Evolutionary conservation across 2,113 vertebrate species (phyloP).

Genomic region (Amphiprion ocellaris): DNA sequence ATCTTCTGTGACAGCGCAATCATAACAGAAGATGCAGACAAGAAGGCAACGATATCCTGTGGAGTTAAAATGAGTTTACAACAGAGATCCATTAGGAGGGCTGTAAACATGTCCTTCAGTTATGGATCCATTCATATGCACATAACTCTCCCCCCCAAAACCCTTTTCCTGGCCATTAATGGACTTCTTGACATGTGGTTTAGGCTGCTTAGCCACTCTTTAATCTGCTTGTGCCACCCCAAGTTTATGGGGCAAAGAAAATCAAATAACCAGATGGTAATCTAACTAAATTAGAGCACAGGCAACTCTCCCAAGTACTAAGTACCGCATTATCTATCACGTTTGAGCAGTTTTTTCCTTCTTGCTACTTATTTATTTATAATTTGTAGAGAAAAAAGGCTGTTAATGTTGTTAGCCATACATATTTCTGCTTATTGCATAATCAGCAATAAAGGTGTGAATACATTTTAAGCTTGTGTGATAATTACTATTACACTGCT

Average conservation of each 20-base stretch:
- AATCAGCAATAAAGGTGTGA: conserved; percentile 12
- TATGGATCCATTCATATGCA: conserved; percentile 71
- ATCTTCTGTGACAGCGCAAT: conserved; percentile 54
- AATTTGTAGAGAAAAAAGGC: neutral
- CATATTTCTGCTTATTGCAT: neutral
- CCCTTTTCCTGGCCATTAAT: conserved; percentile 63
- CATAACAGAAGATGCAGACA: conserved; percentile 43
- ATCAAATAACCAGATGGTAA: conserved; percentile 82
- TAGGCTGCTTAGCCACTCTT: conserved; percentile 72
- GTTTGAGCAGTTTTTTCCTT: conserved; percentile 51
- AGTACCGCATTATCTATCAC: conserved; percentile 66
- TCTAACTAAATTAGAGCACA: conserved; percentile 75
- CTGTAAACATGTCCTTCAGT: conserved; percentile 71
- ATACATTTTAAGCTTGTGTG: neutral
- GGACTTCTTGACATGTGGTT: conserved; percentile 75
- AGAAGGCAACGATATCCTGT: conserved; percentile 40
- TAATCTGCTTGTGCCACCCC: conserved; percentile 75
- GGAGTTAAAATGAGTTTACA: conserved; percentile 57
- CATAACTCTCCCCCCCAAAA: conserved; percentile 47
- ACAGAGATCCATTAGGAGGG: conserved; percentile 53
- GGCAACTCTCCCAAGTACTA: conserved; percentile 65
- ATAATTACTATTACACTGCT: conserved; percentile 10
- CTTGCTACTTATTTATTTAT: conserved; percentile 39
- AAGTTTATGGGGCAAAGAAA: conserved; percentile 73
- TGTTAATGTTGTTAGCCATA: conserved; percentile 9